Evolutionary conservation across 2,888 invertebrate genomes (phyloP).

Genomic region (Arctia plantaginis): DNA sequence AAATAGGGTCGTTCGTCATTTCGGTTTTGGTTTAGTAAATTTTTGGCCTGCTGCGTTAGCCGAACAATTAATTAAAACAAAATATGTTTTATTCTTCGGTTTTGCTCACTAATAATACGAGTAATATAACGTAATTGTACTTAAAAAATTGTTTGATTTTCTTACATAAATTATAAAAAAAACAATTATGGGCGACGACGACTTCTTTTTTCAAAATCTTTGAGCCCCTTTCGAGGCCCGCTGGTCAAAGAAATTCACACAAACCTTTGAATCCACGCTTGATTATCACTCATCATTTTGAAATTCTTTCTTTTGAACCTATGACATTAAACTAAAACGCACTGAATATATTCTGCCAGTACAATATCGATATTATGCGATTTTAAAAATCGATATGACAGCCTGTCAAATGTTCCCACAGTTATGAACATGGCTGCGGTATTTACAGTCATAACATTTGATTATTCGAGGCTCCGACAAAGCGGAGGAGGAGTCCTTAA

Average conservation of each 20-base stretch:
- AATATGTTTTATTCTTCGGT: background rate
- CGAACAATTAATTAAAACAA: too few species aligned
- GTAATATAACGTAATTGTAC: too few species aligned
- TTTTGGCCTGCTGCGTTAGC: too few species aligned
- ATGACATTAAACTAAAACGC: slow-evolving; percentile 19
- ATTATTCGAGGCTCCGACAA: slow-evolving; percentile 30
- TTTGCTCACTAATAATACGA: background rate
- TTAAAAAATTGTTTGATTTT: too few species aligned
- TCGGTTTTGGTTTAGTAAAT: too few species aligned
- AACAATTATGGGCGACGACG: background rate
- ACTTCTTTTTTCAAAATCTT: too few species aligned
- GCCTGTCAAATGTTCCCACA: slow-evolving; percentile 6
- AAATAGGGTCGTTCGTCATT: too few species aligned
- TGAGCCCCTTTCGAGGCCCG: too few species aligned
- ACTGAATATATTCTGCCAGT: slow-evolving; percentile 23
- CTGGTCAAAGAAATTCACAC: background rate
- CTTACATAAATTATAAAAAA: too few species aligned
- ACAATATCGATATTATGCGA: slow-evolving; percentile 22
- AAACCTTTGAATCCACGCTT: background rate
- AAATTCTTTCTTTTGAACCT: slow-evolving; percentile 30
- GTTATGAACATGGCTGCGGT: slow-evolving; percentile 12
- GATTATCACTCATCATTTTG: background rate
- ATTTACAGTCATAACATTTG: slow-evolving; percentile 25
- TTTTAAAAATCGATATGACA: slow-evolving; percentile 18
- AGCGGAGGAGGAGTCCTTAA: too few species aligned